Percentiles rank a stretch among this genome's conserved stretches.
phyloP scores from a whole-genome alignment of 2,113 vertebrate species.

The Callithrix jacchus region DNA sequence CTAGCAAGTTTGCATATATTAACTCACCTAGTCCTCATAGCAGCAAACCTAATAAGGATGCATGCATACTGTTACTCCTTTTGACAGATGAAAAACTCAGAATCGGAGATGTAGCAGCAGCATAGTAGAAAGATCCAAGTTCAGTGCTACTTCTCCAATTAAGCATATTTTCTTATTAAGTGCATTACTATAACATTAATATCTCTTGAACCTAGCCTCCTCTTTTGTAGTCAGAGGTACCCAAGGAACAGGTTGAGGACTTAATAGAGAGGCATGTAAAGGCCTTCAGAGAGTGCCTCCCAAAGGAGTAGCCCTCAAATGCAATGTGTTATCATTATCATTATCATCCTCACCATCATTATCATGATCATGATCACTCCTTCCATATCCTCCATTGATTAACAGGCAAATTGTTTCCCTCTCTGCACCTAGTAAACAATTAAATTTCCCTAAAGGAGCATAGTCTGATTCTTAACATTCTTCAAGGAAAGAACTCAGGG shows the following conservation, averaged over 20 bases:
- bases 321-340: rapidly evolving
- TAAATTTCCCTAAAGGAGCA: background rate
- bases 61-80: background rate
- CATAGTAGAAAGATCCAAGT: background rate
- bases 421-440: background rate
- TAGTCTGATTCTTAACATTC: background rate
- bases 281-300: background rate
- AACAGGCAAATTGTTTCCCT: background rate
- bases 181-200: no score
- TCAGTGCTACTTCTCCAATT: background rate
- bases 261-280: background rate
- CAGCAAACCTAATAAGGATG: background rate
- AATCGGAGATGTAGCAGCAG: background rate
- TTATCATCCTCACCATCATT: background rate
- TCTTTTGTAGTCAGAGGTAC: background rate
- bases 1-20: background rate
- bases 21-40: background rate
- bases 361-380: background rate
- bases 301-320: background rate
- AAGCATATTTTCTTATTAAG: background rate
- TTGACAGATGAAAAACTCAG: background rate
- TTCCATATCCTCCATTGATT: background rate
- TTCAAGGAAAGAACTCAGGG: background rate
- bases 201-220: background rate
- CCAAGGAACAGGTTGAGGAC: background rate